These are phyloP conservation scores for Clarias platycephalus DNA, from an alignment of 2,797 vertebrate species.

Conservation along the genomic window DNA sequence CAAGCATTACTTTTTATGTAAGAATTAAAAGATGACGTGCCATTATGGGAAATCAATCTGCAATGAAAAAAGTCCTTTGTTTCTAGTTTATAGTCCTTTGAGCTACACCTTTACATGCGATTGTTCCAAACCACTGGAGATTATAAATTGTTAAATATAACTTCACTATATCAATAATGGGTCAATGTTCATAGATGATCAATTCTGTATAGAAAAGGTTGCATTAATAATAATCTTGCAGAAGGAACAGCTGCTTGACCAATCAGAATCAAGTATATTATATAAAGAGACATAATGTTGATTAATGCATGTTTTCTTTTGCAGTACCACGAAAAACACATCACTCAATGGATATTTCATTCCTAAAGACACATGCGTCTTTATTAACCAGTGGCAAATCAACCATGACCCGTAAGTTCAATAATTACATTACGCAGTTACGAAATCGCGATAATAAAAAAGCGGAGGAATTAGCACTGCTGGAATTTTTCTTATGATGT, in stretches of 20 bases:
- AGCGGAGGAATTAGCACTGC: background rate
- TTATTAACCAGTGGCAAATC: conserved; percentile 95
- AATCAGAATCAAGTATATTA: background rate
- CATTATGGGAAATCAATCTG: background rate
- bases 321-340: conserved; percentile 82
- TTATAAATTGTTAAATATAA: background rate
- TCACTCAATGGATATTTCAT: conserved; percentile 85
- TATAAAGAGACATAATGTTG: too few species aligned
- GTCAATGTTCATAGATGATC: background rate
- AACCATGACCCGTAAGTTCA: conserved; percentile 89
- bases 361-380: conserved; percentile 87
- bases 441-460: too few species aligned
- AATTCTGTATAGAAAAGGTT: background rate
- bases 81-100: too few species aligned
- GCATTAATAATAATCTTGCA: background rate
- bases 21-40: background rate
- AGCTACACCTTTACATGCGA: background rate
- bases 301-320: conserved; percentile 26
- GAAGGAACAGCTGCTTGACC: background rate
- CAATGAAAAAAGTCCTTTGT: too few species aligned
- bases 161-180: background rate
- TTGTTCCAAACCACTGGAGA: background rate
- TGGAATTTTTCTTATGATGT: background rate
- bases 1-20: background rate
- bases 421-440: background rate